Conservation (phyloP, 2,113 vertebrate genomes). For the Orcinus orca region DNA sequence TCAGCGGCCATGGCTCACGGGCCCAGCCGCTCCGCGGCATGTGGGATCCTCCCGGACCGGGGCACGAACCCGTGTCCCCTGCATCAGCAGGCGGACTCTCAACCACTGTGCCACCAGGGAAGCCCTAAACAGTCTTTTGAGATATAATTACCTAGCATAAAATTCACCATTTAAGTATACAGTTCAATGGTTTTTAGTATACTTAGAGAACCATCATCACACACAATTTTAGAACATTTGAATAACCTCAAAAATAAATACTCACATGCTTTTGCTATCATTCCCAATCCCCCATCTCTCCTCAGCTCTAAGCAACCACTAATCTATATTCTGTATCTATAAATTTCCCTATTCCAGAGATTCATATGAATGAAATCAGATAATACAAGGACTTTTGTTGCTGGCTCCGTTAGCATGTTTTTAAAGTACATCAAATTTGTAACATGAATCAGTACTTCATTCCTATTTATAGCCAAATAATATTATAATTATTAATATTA, state of each 20-base stretch:
- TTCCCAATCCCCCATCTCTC: not conserved
- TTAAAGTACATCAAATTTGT: not conserved
- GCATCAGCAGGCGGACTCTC: too few relatives aligned
- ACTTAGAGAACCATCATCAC: not conserved
- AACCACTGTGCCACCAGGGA: too few relatives aligned
- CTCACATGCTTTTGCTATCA: not conserved
- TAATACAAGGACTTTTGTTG: not conserved
- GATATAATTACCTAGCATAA: not conserved
- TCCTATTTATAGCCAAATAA: not conserved
- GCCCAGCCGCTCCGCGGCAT: too few relatives aligned
- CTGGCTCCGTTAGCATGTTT: not conserved
- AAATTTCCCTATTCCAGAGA: not conserved
- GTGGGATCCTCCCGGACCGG: too few relatives aligned
- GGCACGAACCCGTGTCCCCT: too few relatives aligned
- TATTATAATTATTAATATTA: too few relatives aligned
- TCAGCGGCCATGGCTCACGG: too few relatives aligned
- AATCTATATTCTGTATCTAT: not conserved
- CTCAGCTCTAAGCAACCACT: not conserved
- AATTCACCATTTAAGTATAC: not conserved
- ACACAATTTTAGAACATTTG: not conserved
- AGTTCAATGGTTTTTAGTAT: not conserved
- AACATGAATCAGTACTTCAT: not conserved
- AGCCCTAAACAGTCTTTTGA: not conserved
- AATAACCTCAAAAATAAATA: not conserved
- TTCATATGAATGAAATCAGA: not conserved